Evolutionary conservation across 2,113 vertebrate genomes (phyloP).

Genomic region (Phoxinus phoxinus): DNA sequence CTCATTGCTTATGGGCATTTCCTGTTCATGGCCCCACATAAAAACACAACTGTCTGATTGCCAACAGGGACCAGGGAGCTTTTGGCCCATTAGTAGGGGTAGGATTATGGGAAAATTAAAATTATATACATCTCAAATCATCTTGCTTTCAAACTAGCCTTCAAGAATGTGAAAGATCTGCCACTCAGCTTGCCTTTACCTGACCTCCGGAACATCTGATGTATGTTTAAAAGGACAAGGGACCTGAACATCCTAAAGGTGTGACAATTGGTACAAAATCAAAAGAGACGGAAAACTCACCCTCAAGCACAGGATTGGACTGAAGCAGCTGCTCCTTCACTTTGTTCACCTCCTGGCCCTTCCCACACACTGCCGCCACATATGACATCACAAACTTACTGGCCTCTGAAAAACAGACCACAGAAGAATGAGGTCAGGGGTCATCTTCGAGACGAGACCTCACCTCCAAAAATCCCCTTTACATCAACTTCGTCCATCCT

Average conservation of each 20-base stretch:
- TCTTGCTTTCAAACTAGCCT: background rate
- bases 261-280: background rate
- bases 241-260: background rate
- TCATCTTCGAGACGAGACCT: constrained; percentile 51
- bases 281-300: constrained; percentile 73
- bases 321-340: constrained; percentile 98
- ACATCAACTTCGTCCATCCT: constrained; percentile 59
- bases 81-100: constrained; percentile 39
- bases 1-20: constrained; percentile 73
- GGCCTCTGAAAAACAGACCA: constrained; percentile 84
- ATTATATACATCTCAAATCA: background rate
- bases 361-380: constrained; percentile 97
- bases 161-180: background rate
- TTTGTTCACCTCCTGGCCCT: constrained; percentile 97
- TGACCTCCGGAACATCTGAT: no score
- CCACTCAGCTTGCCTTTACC: background rate
- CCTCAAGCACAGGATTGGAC: constrained; percentile 98
- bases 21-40: constrained; percentile 72
- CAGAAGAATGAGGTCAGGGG: constrained; percentile 47
- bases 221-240: background rate
- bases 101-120: background rate
- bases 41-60: constrained; percentile 66
- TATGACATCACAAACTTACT: constrained; percentile 99
- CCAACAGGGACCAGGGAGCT: constrained; percentile 51
- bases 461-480: constrained; percentile 64